These are phyloP conservation scores for Leptinotarsa rubiginosa DNA, from an alignment of 2,888 invertebrate genomes.

Conservation along the genomic window DNA sequence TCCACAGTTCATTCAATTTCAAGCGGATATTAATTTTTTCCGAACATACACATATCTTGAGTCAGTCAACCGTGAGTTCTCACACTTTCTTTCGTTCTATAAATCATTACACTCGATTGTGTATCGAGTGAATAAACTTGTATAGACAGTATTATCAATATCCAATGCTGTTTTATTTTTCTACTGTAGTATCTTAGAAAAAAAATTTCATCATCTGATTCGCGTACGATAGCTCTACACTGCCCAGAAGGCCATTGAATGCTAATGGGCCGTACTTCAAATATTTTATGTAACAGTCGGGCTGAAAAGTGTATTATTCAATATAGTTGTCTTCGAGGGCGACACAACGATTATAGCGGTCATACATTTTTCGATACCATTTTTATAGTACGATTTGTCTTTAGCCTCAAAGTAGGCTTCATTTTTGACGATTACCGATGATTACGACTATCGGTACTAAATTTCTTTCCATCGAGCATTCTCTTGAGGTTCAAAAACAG, in stretches of 20 bases:
- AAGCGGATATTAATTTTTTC: conserved; percentile 6
- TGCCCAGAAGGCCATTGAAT: background rate
- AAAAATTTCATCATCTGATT: conserved; percentile 4
- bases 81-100: conserved; percentile 9
- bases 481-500: too few relatives aligned
- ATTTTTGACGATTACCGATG: too few relatives aligned
- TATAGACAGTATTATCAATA: conserved; percentile 12
- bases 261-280: background rate
- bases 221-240: background rate
- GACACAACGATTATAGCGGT: too few relatives aligned
- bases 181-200: background rate
- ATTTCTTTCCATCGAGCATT: too few relatives aligned
- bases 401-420: too few relatives aligned
- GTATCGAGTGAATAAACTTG: background rate
- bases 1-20: background rate
- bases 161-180: conserved; percentile 11
- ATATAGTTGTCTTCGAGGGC: too few relatives aligned
- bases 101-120: conserved; percentile 11
- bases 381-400: too few relatives aligned
- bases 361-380: too few relatives aligned
- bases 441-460: too few relatives aligned
- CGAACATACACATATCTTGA: background rate
- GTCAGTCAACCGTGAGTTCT: conserved; percentile 1
- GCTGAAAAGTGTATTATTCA: too few relatives aligned
- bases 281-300: background rate